Evolutionary conservation across 1,140 invertebrate genomes (phyloP).

Genomic region (Mycetomoellerius zeteki): DNA sequence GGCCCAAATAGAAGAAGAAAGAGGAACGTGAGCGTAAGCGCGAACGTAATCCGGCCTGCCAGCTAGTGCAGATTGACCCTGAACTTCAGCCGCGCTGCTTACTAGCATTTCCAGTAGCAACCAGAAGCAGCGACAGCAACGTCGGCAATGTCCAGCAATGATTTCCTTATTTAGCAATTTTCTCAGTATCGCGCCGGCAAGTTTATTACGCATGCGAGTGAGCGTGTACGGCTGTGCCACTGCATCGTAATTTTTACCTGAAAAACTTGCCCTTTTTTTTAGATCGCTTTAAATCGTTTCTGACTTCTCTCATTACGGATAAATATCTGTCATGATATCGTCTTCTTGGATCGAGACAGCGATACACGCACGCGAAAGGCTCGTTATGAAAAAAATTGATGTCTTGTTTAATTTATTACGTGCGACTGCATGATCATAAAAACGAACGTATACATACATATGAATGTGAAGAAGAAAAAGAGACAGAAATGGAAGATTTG

Average conservation of each 20-base stretch:
- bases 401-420: background rate
- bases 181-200: constrained; percentile 73
- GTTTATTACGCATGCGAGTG: constrained; percentile 74
- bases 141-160: constrained; percentile 65
- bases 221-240: constrained; percentile 64
- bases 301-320: background rate
- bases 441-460: background rate
- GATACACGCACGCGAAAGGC: background rate
- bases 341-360: background rate
- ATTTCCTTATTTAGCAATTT: constrained; percentile 85
- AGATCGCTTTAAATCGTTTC: constrained; percentile 28
- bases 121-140: constrained; percentile 24
- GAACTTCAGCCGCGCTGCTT: constrained; percentile 79
- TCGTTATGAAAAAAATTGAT: constrained; percentile 26
- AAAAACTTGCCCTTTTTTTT: constrained; percentile 70
- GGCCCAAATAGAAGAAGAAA: constrained; percentile 84
- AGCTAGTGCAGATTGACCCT: constrained; percentile 81
- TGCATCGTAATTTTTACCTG: constrained; percentile 74
- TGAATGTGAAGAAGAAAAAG: background rate
- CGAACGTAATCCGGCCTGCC: constrained; percentile 79
- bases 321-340: constrained; percentile 15
- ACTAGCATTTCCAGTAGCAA: constrained; percentile 54
- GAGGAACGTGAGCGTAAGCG: constrained; percentile 74
- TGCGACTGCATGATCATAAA: background rate
- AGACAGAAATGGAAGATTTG: background rate